Evolutionary conservation across 2,113 vertebrate species (phyloP).

Genomic region (Litocranius walleri): DNA sequence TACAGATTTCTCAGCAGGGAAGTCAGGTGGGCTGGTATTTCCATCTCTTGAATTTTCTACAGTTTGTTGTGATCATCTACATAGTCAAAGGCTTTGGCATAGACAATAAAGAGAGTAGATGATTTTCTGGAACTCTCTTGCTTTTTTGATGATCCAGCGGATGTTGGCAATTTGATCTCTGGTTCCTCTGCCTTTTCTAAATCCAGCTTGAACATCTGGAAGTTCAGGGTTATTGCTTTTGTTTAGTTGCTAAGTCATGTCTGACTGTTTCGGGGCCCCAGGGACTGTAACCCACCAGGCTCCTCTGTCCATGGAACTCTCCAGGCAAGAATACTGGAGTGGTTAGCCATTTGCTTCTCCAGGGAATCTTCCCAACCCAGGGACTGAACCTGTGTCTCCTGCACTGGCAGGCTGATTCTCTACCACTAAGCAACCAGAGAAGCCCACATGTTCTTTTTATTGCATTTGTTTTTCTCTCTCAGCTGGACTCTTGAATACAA

Average conservation of each 20-base stretch:
- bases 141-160: not conserved
- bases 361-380: not conserved
- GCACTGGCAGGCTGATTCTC: not conserved
- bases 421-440: not conserved
- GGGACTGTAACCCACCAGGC: not conserved
- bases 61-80: not conserved
- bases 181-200: not conserved
- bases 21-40: not conserved
- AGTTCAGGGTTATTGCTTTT: not conserved
- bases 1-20: not conserved
- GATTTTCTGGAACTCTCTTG: not conserved
- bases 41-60: not conserved
- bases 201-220: not conserved
- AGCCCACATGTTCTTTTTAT: not conserved
- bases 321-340: not conserved
- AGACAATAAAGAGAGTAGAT: not conserved
- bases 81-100: not conserved
- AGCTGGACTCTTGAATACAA: not conserved
- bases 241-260: not conserved
- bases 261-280: not conserved
- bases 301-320: not conserved
- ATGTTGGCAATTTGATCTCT: not conserved
- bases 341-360: not conserved
- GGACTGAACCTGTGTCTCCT: rapidly evolving
- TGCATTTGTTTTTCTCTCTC: not conserved